A percentile compares a stretch with the other conserved stretches of the same genome.
Conservation (phyloP, 2,113 vertebrate species). For the Callithrix jacchus region DNA sequence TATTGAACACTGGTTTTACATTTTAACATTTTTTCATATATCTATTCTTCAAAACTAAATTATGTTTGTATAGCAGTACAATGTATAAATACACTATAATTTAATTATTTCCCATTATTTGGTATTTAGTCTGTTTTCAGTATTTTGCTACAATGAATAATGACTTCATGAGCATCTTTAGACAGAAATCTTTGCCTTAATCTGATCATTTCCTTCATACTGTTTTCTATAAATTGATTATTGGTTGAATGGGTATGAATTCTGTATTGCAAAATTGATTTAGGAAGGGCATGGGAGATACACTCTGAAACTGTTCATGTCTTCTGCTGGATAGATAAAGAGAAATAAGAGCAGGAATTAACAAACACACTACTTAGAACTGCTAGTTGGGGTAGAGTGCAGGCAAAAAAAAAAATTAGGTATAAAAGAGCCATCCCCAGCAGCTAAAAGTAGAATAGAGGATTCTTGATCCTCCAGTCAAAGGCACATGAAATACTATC, state of each 20-base stretch:
- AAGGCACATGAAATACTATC: background rate
- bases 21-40: background rate
- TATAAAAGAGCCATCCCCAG: background rate
- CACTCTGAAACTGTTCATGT: background rate
- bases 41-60: conserved; percentile 1
- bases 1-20: background rate
- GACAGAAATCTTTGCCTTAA: background rate
- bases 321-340: background rate
- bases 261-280: background rate
- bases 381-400: background rate
- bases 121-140: background rate
- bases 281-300: background rate
- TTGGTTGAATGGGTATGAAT: background rate
- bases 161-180: background rate
- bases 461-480: background rate
- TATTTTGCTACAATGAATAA: background rate
- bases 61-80: background rate
- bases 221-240: background rate
- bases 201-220: background rate
- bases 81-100: background rate
- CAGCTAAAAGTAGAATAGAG: background rate
- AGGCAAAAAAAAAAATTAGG: background rate
- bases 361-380: background rate
- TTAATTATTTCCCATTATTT: background rate
- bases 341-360: background rate